Evolutionary conservation across 2,113 vertebrate species (phyloP).

Genomic region (Himantopus leucocephalus): DNA sequence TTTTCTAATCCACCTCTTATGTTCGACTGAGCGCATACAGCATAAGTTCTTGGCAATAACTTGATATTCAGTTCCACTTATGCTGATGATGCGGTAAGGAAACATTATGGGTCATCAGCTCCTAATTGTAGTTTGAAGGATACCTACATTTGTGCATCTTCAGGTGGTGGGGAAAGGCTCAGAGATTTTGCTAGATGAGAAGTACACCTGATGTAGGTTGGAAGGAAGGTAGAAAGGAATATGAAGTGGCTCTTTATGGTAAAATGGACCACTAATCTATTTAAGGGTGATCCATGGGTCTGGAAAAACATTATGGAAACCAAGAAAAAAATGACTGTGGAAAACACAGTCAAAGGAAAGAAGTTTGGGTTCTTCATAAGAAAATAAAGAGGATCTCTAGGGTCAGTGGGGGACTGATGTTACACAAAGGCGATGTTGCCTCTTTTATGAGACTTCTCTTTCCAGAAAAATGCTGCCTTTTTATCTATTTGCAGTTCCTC

Average conservation of each 20-base stretch:
- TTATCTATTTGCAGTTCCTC: background rate
- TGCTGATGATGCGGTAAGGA: background rate
- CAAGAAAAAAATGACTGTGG: background rate
- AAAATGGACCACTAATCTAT: background rate
- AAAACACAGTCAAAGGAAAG: background rate
- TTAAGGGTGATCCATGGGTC: background rate
- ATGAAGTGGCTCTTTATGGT: background rate
- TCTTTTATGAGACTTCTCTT: background rate
- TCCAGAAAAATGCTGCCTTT: background rate
- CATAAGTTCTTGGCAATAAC: background rate
- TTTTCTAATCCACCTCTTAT: background rate
- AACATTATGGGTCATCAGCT: background rate
- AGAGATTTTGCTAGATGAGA: background rate
- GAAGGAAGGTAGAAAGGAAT: background rate
- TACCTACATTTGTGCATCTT: background rate
- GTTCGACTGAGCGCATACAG: background rate
- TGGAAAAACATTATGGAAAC: background rate
- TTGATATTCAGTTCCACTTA: background rate
- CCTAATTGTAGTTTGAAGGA: background rate
- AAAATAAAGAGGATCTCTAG: background rate
- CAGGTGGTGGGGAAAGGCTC: background rate
- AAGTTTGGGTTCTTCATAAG: background rate
- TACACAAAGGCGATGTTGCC: no score
- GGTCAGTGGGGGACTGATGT: background rate
- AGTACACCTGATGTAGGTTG: background rate